Evolutionary conservation across 1,140 invertebrate species (phyloP), one percentile per base, ranked within the genome.

Genomic region (Drosophila sucinea): DNA sequence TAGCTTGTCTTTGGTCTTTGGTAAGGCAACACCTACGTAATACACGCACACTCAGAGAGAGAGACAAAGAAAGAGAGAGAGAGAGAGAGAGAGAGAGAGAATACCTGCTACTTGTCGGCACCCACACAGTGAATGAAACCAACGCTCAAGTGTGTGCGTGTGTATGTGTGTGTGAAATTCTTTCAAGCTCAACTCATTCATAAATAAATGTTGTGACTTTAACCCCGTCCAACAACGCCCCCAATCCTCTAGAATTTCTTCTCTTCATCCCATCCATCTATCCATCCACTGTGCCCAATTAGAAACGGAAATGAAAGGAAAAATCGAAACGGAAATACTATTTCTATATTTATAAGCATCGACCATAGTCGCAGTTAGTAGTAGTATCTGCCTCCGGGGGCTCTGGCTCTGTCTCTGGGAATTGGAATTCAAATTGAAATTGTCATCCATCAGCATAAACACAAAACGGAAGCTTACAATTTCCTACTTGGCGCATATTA

Each of bases 401-500:
- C 33, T 47, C 44, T 23, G n/a, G n/a, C 35, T 38, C 35, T 38
- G 23, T 17, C 44, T 51, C 23, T 57, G 60, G 58, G 47, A 75
- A 81, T 83, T 79, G 84, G 67, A 89, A 87, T 70, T 80, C 33
- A 41, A 75, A 81, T 83, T 79, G 84, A 65, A 89, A 87, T 70
- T 80, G 84, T 80, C 84, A 89, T 89, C 47, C 60, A 62, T 77
- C 74, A 77, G 57, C 73, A 77, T 77, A 78, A 79, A 87, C 77
- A 82, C 70, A 78, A 89, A 89, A 75, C 84, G 84, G 84, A 89
- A 89, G 84, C 74, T 30, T 63, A 84, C 84, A 89, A 89, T 89
- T 89, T 89, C 87, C 84, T 89, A 89, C 74, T 89, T 89, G 70
- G 44, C 68, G 79, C 73, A 82, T 68, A 87, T 75, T 75, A 78